Percentiles rank a stretch among this genome's conserved stretches.
phyloP scores from a whole-genome alignment of 2,113 vertebrate species.

The Rhinopomastus cyanomelas region DNA sequence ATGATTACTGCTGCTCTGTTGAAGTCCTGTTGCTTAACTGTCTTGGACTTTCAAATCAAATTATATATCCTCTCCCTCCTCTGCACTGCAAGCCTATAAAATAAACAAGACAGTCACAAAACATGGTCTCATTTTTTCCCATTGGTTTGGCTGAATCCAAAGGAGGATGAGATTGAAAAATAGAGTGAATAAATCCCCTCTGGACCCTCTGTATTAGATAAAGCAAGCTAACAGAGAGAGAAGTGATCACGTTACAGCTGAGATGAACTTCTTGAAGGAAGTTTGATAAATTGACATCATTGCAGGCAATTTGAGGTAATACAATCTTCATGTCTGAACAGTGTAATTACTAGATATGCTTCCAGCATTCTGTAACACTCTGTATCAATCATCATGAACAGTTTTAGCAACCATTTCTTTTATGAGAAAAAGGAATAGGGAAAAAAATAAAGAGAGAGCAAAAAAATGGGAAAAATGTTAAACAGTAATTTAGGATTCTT shows the following conservation, averaged over 20 bases:
- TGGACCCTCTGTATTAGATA: constrained; percentile 52
- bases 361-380: constrained; percentile 48
- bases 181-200: constrained; percentile 9
- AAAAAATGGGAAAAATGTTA: background rate
- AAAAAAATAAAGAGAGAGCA: no score
- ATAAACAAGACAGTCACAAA: constrained; percentile 51
- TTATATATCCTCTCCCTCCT: constrained; percentile 18
- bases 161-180: constrained; percentile 31
- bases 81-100: constrained; percentile 1
- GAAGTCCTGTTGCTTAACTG: constrained; percentile 43
- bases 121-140: background rate
- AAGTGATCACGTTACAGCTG: constrained; percentile 20
- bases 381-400: constrained; percentile 33
- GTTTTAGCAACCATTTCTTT: constrained; percentile 15
- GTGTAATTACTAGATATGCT: constrained; percentile 60
- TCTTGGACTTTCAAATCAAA: constrained; percentile 52
- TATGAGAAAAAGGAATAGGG: background rate
- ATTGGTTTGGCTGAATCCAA: constrained; percentile 16
- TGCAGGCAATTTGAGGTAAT: constrained; percentile 69
- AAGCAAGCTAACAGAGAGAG: constrained; percentile 46
- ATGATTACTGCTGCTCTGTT: background rate
- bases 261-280: constrained; percentile 52
- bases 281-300: constrained; percentile 70
- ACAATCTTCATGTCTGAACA: constrained; percentile 57
- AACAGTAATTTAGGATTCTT: constrained; percentile 5